Evolutionary conservation across 2,113 vertebrate genomes (phyloP), one percentile per base, ranked within the genome.

Genomic region (Chlorodrepanis virens): DNA sequence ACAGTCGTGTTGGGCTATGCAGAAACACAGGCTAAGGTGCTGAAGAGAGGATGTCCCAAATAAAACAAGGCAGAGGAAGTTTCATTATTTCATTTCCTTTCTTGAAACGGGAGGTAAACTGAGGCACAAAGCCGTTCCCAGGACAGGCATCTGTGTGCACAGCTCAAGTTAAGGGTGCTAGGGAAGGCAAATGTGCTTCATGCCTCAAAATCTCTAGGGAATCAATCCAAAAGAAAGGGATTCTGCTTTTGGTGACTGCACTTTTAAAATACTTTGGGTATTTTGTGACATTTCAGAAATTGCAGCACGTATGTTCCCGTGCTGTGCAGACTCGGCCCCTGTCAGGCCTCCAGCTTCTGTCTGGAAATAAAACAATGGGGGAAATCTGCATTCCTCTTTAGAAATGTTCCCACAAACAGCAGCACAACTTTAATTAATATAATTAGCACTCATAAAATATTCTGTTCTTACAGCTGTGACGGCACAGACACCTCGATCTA

Each of bases 381-480:
- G 33, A 93, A 95, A 94, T 91, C 90, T 70, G 79, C 87, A 95
- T 97, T 96, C 92, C 52, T 68, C 57, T 44, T 61, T 79, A 67
- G 83, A 95, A 91, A 63, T 1, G 4, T 70, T 84, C 92, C 75
- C 85, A 74, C 65, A 84, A 94, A 93, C 68, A 93, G 84, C 86
- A 91, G 71, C 33, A 45, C 92, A 93, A 86, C 28, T 91, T 69
- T 91, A 93, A 97, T 97, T 95, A 90, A 94, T 79, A 57, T 85
- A 96, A 97, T 96, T 92, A 96, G 45, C n/a, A 15, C 65, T 80
- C 56, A 33, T 89, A 93, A 83, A 63, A 29, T 39, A 60, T 84
- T 87, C 83, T 90, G 56, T 86, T 92, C 91, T 88, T 92, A 77
- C 94, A 96, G 89, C 91, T 97, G 96, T 61, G 93, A 16, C 61